Conservation (phyloP, 2,888 invertebrate genomes). For the Cepaea hortensis region DNA sequence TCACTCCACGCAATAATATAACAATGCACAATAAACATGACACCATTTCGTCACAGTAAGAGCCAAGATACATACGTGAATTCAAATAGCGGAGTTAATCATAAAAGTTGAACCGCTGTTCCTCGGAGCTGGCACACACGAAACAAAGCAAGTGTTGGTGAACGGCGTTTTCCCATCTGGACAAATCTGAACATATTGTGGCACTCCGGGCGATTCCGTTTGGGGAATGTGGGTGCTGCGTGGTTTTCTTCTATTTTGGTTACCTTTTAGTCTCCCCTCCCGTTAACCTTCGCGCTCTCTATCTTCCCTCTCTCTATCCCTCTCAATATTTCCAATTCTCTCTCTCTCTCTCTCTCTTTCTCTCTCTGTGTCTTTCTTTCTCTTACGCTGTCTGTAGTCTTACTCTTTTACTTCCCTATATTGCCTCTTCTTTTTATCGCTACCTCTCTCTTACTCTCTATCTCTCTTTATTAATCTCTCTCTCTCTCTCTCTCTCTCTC, state of each 20-base stretch:
- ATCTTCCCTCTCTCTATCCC: neutral
- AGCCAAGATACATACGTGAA: too few species aligned
- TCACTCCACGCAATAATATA: too few species aligned
- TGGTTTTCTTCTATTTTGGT: neutral
- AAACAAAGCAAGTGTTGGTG: neutral
- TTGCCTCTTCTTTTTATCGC: neutral
- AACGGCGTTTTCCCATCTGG: neutral
- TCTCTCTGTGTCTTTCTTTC: neutral
- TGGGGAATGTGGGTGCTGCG: neutral
- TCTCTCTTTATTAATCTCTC: neutral
- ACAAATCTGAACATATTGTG: conserved; percentile 10
- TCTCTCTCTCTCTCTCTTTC: neutral
- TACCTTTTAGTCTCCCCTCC: neutral
- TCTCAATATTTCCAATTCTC: neutral
- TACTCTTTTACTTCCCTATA: neutral
- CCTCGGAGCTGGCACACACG: too few species aligned
- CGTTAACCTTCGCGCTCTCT: neutral
- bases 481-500: too few species aligned
- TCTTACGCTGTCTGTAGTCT: neutral
- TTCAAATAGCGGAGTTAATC: too few species aligned
- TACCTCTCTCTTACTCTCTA: neutral
- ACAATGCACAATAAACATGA: too few species aligned
- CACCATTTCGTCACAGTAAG: too few species aligned
- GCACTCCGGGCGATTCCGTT: conserved; percentile 2
- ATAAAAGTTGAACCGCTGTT: too few species aligned